These are phyloP conservation scores for Labeo calbasu DNA, from an alignment of 2,797 vertebrate genomes.

Conservation along the genomic window DNA sequence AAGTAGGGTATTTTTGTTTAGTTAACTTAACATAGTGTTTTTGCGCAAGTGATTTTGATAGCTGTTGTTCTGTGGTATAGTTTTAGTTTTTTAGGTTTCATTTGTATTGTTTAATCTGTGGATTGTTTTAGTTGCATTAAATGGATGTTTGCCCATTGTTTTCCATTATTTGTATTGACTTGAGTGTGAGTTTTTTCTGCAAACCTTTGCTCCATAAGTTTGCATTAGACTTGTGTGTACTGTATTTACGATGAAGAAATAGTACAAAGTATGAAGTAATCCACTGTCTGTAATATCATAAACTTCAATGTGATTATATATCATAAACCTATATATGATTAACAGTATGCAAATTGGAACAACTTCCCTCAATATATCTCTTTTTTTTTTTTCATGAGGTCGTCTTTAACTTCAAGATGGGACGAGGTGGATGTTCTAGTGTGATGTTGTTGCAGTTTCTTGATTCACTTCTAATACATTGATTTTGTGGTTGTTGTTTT, in stretches of 20 bases:
- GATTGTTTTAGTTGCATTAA: too few relatives aligned
- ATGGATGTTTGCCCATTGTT: too few relatives aligned
- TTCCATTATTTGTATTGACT: not conserved
- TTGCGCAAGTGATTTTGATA: too few relatives aligned
- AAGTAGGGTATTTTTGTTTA: too few relatives aligned
- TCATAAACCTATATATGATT: not conserved
- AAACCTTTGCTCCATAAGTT: not conserved
- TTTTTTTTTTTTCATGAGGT: not conserved
- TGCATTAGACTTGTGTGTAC: not conserved
- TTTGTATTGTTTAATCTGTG: too few relatives aligned
- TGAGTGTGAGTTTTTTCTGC: not conserved
- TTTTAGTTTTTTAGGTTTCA: too few relatives aligned
- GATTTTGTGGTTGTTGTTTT: slow-evolving; percentile 9
- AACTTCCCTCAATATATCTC: not conserved
- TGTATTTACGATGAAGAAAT: too few relatives aligned
- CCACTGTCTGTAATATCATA: not conserved
- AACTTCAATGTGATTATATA: not conserved
- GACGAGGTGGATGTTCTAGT: not conserved
- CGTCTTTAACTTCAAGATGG: not conserved
- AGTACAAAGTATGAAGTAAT: not conserved
- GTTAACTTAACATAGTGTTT: not conserved
- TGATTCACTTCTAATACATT: not conserved
- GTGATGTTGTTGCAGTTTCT: not conserved
- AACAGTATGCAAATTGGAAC: not conserved
- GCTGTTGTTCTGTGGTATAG: too few relatives aligned